phyloP scores from a whole-genome alignment of 2,797 vertebrate genomes.

The Lerista edwardsae region DNA sequence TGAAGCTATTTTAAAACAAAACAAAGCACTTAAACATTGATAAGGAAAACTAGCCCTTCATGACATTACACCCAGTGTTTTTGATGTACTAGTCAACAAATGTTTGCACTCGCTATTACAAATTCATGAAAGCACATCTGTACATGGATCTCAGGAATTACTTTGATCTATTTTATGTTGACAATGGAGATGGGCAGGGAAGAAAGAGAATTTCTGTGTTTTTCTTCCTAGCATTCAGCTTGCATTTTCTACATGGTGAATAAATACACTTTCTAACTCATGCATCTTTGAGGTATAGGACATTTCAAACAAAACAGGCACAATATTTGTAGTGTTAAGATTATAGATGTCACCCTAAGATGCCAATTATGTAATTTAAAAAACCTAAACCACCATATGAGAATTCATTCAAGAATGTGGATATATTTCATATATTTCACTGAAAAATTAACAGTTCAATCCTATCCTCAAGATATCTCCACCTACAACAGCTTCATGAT shows the following conservation, averaged over 20 bases:
- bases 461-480: too few relatives aligned
- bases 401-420: neutral
- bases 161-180: neutral
- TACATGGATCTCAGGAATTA: neutral
- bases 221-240: neutral
- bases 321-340: neutral
- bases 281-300: neutral
- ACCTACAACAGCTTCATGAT: too few relatives aligned
- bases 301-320: neutral
- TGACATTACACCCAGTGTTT: neutral
- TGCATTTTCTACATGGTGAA: conserved; percentile 6
- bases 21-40: neutral
- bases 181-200: too few relatives aligned
- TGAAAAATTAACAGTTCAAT: neutral
- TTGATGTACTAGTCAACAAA: neutral
- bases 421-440: neutral
- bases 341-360: neutral
- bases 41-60: neutral
- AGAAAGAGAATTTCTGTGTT: conserved; percentile 22
- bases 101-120: neutral
- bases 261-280: neutral
- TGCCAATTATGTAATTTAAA: neutral
- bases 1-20: neutral
- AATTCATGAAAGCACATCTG: neutral
- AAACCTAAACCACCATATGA: too few relatives aligned